Conservation (phyloP, 2,888 invertebrate genomes). For the Pristionchus exspectatus region DNA sequence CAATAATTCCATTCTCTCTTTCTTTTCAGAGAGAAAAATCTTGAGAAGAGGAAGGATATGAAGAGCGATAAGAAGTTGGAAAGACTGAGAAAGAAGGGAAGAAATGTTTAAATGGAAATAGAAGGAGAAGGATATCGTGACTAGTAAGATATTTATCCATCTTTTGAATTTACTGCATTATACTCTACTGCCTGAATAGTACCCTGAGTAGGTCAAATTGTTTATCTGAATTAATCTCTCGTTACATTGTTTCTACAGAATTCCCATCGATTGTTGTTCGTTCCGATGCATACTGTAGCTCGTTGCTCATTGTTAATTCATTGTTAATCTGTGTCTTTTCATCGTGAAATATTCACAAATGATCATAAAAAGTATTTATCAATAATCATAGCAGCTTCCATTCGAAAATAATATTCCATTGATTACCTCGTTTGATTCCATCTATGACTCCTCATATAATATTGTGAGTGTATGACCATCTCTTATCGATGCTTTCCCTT, state of each 20-base stretch:
- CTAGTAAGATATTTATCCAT: neutral
- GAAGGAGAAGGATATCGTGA: neutral
- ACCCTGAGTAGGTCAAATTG: conserved; percentile 18
- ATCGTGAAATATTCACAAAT: neutral
- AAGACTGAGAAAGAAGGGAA: conserved; percentile 71
- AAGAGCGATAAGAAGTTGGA: conserved; percentile 70
- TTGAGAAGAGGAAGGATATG: conserved; percentile 71
- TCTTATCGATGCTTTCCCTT: conserved; percentile 17
- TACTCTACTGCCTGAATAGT: neutral
- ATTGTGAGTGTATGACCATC: neutral
- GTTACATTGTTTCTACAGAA: neutral
- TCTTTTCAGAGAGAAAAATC: conserved; percentile 63
- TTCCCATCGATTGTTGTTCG: conserved; percentile 26
- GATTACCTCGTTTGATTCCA: neutral
- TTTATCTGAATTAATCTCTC: neutral
- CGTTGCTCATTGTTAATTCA: neutral
- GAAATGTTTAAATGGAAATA: conserved; percentile 54
- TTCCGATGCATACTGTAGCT: conserved; percentile 24
- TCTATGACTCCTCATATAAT: neutral
- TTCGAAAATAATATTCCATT: neutral
- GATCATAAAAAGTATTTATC: neutral
- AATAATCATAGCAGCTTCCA: neutral
- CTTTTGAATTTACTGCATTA: neutral
- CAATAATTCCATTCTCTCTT: conserved; percentile 24
- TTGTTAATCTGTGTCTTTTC: neutral